These are phyloP conservation scores for Squalus acanthias DNA, from an alignment of 2,797 vertebrate species.

Conservation along the genomic window DNA sequence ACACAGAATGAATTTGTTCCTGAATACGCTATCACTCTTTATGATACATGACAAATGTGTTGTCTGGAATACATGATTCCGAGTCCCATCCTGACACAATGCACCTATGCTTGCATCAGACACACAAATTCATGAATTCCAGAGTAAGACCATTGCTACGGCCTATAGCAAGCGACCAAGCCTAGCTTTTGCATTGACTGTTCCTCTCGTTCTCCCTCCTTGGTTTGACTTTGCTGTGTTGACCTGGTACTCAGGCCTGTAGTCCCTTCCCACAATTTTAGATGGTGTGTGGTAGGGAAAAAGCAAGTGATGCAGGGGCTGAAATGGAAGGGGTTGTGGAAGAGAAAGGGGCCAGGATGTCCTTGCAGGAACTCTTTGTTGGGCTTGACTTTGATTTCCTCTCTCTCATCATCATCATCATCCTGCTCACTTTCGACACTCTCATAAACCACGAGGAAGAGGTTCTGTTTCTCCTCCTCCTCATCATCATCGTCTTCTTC, in stretches of 20 bases:
- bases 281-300: background rate
- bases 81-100: background rate
- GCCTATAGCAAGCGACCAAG: too few species aligned
- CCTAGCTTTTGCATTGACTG: background rate
- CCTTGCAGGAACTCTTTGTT: background rate
- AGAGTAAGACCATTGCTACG: background rate
- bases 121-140: background rate
- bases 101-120: background rate
- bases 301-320: background rate
- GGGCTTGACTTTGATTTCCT: background rate
- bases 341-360: background rate
- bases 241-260: background rate
- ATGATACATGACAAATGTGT: background rate
- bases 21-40: background rate
- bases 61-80: background rate
- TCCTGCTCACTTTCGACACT: background rate
- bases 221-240: background rate
- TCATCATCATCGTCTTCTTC: background rate
- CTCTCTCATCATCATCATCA: background rate
- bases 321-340: background rate
- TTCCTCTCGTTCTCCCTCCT: background rate
- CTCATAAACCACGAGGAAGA: background rate
- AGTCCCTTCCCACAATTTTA: background rate
- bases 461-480: background rate
- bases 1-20: background rate